Evolutionary conservation across 2,113 vertebrate genomes (phyloP).

Genomic region (Festucalex cinctus): DNA sequence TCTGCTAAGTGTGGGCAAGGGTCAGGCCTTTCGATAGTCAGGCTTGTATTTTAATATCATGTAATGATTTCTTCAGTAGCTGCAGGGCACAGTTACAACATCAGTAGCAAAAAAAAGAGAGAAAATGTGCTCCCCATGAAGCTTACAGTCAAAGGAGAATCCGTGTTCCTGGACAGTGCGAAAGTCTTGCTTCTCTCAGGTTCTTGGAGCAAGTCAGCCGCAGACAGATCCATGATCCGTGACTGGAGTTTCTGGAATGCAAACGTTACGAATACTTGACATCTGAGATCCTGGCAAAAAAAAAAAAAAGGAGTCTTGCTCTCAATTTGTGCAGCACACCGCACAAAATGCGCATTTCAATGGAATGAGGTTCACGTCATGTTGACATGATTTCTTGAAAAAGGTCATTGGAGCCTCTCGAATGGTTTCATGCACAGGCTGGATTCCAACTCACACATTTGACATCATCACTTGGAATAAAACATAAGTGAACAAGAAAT

Average conservation of each 20-base stretch:
- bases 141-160: conserved; percentile 75
- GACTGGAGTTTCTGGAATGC: conserved; percentile 83
- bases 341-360: neutral
- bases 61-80: conserved; percentile 65
- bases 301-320: neutral
- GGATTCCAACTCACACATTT: conserved; percentile 83
- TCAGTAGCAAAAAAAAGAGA: conserved; percentile 24
- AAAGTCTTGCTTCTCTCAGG: conserved; percentile 73
- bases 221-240: conserved; percentile 80
- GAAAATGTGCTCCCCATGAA: conserved; percentile 2
- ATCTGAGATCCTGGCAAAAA: conserved; percentile 4
- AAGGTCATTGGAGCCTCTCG: conserved; percentile 46
- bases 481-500: conserved; percentile 87
- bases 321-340: neutral
- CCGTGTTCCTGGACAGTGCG: conserved; percentile 63
- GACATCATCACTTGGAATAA: conserved; percentile 82
- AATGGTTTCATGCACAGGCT: conserved; percentile 66
- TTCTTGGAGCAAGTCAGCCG: conserved; percentile 80
- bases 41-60: conserved; percentile 69
- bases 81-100: conserved; percentile 28
- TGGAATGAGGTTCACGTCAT: neutral
- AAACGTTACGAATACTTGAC: conserved; percentile 5
- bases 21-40: conserved; percentile 38
- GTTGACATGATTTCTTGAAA: neutral
- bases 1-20: conserved; percentile 64